These are phyloP conservation scores for Drosophila orosa DNA, from an alignment of 1,140 invertebrate species.

Conservation along the genomic window DNA sequence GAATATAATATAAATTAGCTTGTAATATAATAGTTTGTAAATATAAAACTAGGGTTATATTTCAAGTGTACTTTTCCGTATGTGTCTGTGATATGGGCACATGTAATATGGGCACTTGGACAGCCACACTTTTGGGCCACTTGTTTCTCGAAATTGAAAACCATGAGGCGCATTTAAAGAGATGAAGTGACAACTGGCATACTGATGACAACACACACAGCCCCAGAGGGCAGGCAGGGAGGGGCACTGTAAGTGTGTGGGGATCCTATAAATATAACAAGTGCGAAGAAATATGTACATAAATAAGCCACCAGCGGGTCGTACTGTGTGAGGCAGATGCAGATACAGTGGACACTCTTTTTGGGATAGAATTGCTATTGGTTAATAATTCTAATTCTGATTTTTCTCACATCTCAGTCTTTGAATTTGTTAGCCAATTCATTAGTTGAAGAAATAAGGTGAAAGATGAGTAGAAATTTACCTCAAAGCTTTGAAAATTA, in stretches of 20 bases:
- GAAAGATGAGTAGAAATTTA: too few relatives aligned
- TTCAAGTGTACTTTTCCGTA: conserved; percentile 6
- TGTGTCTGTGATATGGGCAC: conserved; percentile 3
- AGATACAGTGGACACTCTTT: conserved; percentile 16
- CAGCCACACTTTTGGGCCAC: conserved; percentile 55
- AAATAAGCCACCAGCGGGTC: conserved; percentile 55
- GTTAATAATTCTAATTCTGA: too few relatives aligned
- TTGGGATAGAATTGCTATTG: neutral
- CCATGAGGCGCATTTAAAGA: conserved; percentile 67
- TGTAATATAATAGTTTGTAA: neutral
- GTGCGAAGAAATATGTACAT: conserved; percentile 81
- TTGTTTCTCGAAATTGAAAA: conserved; percentile 65
- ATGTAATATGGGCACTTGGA: conserved; percentile 56
- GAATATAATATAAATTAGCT: too few relatives aligned
- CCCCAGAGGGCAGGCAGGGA: neutral
- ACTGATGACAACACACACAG: conserved; percentile 52
- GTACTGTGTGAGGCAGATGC: conserved; percentile 14
- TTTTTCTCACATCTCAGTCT: too few relatives aligned
- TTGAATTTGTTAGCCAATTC: too few relatives aligned
- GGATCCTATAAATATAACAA: conserved; percentile 78
- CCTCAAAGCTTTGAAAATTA: too few relatives aligned
- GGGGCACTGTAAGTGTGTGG: conserved; percentile 33
- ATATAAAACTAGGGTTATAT: neutral
- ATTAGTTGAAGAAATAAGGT: too few relatives aligned
- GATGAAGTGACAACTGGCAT: conserved; percentile 74